These are phyloP conservation scores for Sussaba pulchella DNA, from an alignment of 2,888 invertebrate species.

Conservation along the genomic window DNA sequence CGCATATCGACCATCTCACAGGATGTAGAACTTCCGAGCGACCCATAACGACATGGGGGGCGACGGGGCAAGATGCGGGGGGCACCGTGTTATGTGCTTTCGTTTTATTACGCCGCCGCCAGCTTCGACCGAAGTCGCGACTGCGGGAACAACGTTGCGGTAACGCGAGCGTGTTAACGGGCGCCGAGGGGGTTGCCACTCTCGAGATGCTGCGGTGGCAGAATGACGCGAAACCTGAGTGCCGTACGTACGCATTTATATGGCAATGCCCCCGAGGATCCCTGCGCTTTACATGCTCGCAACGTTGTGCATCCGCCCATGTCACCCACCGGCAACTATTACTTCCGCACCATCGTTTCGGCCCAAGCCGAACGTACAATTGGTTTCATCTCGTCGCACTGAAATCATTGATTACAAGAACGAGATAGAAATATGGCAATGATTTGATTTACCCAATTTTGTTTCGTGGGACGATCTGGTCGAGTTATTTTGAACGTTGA, in stretches of 20 bases:
- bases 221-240: constrained; percentile 39
- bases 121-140: constrained; percentile 45
- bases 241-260: constrained; percentile 33
- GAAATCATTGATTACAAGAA: too few species aligned
- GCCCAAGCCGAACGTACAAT: too few species aligned
- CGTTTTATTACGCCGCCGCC: constrained; percentile 43
- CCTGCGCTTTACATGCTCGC: constrained; percentile 34
- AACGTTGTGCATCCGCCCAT: constrained; percentile 22
- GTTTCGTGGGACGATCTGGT: too few species aligned
- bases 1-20: constrained; percentile 6
- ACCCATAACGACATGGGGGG: constrained; percentile 22
- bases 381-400: too few species aligned
- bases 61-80: too few species aligned
- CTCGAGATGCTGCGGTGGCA: constrained; percentile 43
- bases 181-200: constrained; percentile 33
- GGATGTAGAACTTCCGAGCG: constrained; percentile 23
- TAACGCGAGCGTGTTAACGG: constrained; percentile 53
- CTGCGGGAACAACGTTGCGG: constrained; percentile 45
- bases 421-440: too few species aligned
- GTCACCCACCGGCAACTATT: constrained; percentile 42
- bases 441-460: too few species aligned
- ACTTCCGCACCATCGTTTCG: constrained; percentile 32
- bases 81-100: constrained; percentile 35
- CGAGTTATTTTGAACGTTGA: too few species aligned
- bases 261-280: constrained; percentile 23